Base-by-base conservation (phyloP, 2,113 vertebrate species). In the Petroica traversi region DNA sequence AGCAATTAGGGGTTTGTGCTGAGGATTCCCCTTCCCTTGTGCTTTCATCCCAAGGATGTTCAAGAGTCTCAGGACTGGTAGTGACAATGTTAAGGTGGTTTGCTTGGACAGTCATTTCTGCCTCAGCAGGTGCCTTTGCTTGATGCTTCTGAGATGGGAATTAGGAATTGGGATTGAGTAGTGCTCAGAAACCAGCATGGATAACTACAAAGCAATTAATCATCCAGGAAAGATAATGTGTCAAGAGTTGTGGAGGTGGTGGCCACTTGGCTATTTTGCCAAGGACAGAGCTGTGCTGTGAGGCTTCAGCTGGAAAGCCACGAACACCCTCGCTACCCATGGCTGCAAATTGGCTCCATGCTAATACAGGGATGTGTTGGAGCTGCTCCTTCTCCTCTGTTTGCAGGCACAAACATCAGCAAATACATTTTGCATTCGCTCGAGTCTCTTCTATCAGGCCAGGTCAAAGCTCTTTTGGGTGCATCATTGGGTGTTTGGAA, bases 1-100 rank as follows among this genome's bases (percentile, higher is more conserved):
- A 68, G 79, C 80, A 92, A 89, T 85, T 24, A 87, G 71, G 80
- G 76, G 73, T n/a, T 54, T 28, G 41, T 40, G 63, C 63, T 83
- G 72, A 78, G 85, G 85, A 93, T 92, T 96, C 67, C 75, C 88
- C 33, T 87, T 81, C 45, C 59, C 79, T 55, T 8, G 25, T 45
- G 64, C 68, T 61, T 67, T 75, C 9, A 2, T 59, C 62, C 67
- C 62, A 52, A 59, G 72, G 62, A 45, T 45, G 26, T 62, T 91
- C 33, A 57, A 69, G 38, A 89, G 54, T 28, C 71, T 62, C 8
- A 1, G 59, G 51, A n/a, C 38, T 29, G 59, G 25, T 34, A 64
- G 58, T 0, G 8, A 36, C 36, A 68, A 8, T 0, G 0, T 9
- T 29, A 51, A 59, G 64, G 45, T 34, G 41, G 29, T 75, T 81